phyloP scores from a whole-genome alignment of 2,797 vertebrate species.

The Sandelia bainsii region DNA sequence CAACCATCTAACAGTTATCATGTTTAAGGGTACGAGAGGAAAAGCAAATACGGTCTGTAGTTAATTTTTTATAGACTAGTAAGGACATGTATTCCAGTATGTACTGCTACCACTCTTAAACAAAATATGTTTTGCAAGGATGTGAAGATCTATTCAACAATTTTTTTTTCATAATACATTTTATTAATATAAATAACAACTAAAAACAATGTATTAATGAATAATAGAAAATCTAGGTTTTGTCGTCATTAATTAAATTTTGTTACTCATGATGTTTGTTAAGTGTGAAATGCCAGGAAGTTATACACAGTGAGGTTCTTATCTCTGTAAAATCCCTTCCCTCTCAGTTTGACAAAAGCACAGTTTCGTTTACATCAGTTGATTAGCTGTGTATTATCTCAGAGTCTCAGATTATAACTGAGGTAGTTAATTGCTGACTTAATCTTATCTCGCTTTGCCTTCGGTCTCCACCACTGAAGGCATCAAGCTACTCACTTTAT shows the following conservation, averaged over 20 bases:
- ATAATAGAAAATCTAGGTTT: no score
- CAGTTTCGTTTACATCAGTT: not conserved
- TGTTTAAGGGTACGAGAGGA: not conserved
- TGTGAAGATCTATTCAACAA: no score
- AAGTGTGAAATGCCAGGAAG: not conserved
- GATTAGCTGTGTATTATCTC: not conserved
- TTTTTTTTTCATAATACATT: no score
- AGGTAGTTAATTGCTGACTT: not conserved
- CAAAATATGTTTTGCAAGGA: no score
- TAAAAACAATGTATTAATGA: no score
- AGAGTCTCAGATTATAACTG: not conserved
- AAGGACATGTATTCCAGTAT: not conserved
- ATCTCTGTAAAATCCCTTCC: not conserved
- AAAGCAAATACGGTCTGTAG: not conserved
- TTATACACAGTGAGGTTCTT: not conserved
- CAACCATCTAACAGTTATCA: not conserved
- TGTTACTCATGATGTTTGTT: not conserved
- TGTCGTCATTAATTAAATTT: no score
- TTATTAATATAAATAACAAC: no score
- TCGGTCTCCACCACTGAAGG: not conserved
- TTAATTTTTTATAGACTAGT: not conserved
- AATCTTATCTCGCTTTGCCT: not conserved
- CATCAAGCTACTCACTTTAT: not conserved
- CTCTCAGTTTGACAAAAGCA: not conserved
- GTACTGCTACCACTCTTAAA: no score